Evolutionary conservation across 2,113 vertebrate species (phyloP), one percentile per base, ranked within the genome.

Genomic region (Barbus barbus): DNA sequence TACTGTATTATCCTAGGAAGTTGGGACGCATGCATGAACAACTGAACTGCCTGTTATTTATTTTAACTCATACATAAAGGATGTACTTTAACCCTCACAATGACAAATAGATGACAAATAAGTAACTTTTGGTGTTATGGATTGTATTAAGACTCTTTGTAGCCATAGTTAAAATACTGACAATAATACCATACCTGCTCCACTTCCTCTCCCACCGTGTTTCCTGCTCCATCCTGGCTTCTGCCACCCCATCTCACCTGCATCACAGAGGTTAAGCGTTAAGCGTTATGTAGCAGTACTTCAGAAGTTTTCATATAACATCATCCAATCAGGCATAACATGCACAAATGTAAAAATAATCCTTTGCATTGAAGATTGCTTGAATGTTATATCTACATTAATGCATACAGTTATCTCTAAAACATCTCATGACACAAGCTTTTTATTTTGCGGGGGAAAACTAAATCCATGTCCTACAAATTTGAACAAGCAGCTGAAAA

Each of bases 191-290:
- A 36, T 38, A 38, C 65, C 31, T 36, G 16, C 65, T 69, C 65
- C 8, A 69, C 65, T 38, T 69, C 65, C 18, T 36, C 31, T 38
- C 65, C 65, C 31, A 69, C 65, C 18, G 65, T 69, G 65, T 69
- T 69, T 36, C 65, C 65, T 69, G 31, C 65, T 69, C 65, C 65
- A 36, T 69, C 65, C 31, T 33, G 65, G 65, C 65, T 69, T 69
- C 65, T 69, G 65, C 65, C 65, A 33, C 65, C 65, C 28, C 31
- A 58, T 58, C 1, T 58, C 56, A 58, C 56, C 56, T 58, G 56
- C 22, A 58, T n/a, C 56, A 58, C 22, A 58, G 56, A n/a, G n/a
- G n/a, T n/a, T 58, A 9, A 58, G 56, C n/a, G n/a, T n/a, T n/a
- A 58, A 58, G 56, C 3, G 2, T 36, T 69, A 69, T 69, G 65